Percentiles rank a stretch among this genome's conserved stretches.
phyloP scores from a whole-genome alignment of 2,113 vertebrate species.

The Aegotheles bennettii region DNA sequence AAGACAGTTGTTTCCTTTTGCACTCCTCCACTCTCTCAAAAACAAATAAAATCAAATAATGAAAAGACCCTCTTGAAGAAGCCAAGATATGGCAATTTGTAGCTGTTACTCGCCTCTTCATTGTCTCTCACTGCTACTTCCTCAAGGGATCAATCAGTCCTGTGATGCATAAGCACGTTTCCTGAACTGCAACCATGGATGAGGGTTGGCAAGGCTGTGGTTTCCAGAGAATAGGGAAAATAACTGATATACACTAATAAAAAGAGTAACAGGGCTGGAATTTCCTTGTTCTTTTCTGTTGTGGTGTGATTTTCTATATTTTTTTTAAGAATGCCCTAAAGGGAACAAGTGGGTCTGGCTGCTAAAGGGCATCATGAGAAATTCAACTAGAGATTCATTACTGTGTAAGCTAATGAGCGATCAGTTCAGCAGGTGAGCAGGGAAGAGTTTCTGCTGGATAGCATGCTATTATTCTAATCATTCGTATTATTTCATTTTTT shows the following conservation, averaged over 20 bases:
- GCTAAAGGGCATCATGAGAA: neutral
- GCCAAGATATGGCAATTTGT: neutral
- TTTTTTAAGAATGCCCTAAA: neutral
- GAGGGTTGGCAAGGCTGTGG: neutral
- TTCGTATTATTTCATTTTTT: neutral
- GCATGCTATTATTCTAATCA: neutral
- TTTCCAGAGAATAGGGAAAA: neutral
- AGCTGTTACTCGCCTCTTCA: neutral
- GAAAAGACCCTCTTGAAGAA: neutral
- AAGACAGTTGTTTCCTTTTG: slow-evolving; percentile 16
- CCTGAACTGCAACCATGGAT: neutral
- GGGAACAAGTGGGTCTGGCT: neutral
- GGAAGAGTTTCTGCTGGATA: neutral
- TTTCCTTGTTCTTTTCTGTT: neutral
- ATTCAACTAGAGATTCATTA: neutral
- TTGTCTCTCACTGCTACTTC: neutral
- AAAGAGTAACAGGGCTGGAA: neutral
- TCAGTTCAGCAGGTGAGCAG: slow-evolving; percentile 9
- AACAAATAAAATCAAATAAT: slow-evolving; percentile 11
- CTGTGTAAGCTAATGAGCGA: neutral
- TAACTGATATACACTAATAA: neutral
- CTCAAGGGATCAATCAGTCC: neutral
- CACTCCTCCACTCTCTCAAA: neutral
- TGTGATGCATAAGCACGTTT: neutral
- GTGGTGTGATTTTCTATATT: neutral